Percentiles rank a stretch among this genome's conserved stretches.
Evolutionary conservation across 30 jellyfish, hydroid and myxozoan species (phyloP).

Genomic region (Nemopilema nomurai): DNA sequence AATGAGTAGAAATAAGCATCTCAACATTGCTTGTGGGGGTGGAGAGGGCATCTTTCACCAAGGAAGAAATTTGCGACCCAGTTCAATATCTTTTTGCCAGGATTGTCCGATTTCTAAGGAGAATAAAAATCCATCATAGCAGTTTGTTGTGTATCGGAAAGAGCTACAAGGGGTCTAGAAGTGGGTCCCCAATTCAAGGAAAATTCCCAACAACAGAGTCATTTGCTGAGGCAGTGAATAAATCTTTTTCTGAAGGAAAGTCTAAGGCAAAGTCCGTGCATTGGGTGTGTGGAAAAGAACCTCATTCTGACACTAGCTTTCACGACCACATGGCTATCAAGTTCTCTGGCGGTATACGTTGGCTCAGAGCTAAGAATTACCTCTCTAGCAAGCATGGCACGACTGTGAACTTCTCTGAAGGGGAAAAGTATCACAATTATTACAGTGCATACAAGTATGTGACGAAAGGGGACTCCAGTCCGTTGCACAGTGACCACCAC

Average conservation of each 20-base stretch:
- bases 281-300: neutral
- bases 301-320: neutral
- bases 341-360: constrained; percentile 1
- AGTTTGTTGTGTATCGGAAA: neutral
- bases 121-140: neutral
- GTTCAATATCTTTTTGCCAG: neutral
- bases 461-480: constrained; percentile 1
- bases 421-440: constrained; percentile 5
- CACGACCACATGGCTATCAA: constrained; percentile 28
- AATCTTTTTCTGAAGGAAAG: neutral
- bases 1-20: neutral
- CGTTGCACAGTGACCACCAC: constrained; percentile 2
- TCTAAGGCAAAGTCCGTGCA: neutral
- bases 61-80: neutral
- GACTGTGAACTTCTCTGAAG: neutral
- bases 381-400: neutral
- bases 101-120: neutral
- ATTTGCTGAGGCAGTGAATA: neutral
- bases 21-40: neutral
- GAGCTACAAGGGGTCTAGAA: neutral
- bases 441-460: constrained; percentile 17
- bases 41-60: neutral
- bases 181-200: neutral
- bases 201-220: constrained; percentile 6
- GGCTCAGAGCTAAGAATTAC: neutral